These are phyloP conservation scores for Rana temporaria DNA, from an alignment of 2,113 vertebrate species.

Conservation along the genomic window DNA sequence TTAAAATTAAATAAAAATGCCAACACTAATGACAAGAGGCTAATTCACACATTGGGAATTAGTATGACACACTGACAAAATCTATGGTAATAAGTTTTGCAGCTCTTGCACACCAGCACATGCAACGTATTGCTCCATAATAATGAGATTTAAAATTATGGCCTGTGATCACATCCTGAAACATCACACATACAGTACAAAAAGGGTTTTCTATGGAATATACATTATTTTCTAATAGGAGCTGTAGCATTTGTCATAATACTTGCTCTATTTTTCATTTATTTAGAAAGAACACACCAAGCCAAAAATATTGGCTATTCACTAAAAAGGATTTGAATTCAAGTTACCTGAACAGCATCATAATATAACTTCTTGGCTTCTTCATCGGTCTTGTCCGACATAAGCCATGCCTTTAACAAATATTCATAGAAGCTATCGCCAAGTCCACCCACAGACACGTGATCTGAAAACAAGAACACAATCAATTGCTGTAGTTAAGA, in stretches of 20 bases:
- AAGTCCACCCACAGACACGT: slow-evolving; percentile 93
- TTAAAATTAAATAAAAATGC: no score
- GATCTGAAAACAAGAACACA: slow-evolving; percentile 79
- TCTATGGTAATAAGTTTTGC: no score
- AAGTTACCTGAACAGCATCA: slow-evolving; percentile 89
- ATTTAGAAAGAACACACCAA: background rate
- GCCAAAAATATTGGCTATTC: background rate
- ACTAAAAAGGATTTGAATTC: slow-evolving; percentile 1
- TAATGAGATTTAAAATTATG: no score
- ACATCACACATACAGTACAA: no score
- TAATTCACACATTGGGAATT: background rate
- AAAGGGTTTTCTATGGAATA: no score
- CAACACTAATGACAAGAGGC: background rate
- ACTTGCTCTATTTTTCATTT: background rate
- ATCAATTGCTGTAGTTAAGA: background rate
- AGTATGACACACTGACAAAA: no score
- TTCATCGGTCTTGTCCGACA: slow-evolving; percentile 94
- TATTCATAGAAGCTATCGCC: slow-evolving; percentile 99
- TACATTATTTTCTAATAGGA: no score
- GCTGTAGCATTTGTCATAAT: background rate
- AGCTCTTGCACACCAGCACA: no score
- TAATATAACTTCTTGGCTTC: slow-evolving; percentile 97
- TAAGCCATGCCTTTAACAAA: slow-evolving; percentile 97
- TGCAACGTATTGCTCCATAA: no score
- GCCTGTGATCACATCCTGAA: no score